A percentile compares a stretch with the other conserved stretches of the same genome.
phyloP scores from a whole-genome alignment of 2,888 invertebrate genomes.

The Automeris io region DNA sequence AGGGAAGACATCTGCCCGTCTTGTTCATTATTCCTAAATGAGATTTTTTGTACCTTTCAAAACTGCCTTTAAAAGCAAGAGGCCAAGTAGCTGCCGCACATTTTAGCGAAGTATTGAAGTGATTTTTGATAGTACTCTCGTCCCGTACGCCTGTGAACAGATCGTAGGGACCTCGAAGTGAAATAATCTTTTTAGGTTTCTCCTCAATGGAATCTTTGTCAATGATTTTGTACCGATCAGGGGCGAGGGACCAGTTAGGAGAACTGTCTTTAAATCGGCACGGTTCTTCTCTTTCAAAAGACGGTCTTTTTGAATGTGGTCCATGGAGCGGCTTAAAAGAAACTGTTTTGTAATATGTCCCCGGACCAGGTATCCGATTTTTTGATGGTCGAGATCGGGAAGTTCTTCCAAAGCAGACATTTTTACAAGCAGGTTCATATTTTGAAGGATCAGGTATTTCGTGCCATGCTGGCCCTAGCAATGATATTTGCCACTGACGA shows the following conservation, averaged over 20 bases:
- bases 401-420: slow-evolving; percentile 53
- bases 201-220: slow-evolving; percentile 52
- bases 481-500: slow-evolving; percentile 35
- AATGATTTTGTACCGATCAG: slow-evolving; percentile 51
- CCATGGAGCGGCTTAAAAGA: slow-evolving; percentile 52
- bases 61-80: slow-evolving; percentile 37
- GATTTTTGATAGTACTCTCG: slow-evolving; percentile 67
- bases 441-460: slow-evolving; percentile 22
- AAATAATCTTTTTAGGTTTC: slow-evolving; percentile 52
- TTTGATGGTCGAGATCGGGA: slow-evolving; percentile 28
- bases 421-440: slow-evolving; percentile 42
- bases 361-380: slow-evolving; percentile 43
- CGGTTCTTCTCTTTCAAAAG: slow-evolving; percentile 50
- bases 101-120: slow-evolving; percentile 51
- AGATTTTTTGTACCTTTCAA: slow-evolving; percentile 47
- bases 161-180: slow-evolving; percentile 58
- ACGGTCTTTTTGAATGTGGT: slow-evolving; percentile 45
- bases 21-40: slow-evolving; percentile 58
- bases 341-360: slow-evolving; percentile 44
- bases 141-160: slow-evolving; percentile 71
- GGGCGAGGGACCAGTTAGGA: slow-evolving; percentile 50
- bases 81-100: slow-evolving; percentile 56
- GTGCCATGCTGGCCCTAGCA: slow-evolving; percentile 59
- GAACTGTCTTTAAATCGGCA: slow-evolving; percentile 50
- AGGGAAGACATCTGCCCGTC: slow-evolving; percentile 42